Evolutionary conservation across 2,888 invertebrate genomes (phyloP).

Genomic region (Alcis repandata): DNA sequence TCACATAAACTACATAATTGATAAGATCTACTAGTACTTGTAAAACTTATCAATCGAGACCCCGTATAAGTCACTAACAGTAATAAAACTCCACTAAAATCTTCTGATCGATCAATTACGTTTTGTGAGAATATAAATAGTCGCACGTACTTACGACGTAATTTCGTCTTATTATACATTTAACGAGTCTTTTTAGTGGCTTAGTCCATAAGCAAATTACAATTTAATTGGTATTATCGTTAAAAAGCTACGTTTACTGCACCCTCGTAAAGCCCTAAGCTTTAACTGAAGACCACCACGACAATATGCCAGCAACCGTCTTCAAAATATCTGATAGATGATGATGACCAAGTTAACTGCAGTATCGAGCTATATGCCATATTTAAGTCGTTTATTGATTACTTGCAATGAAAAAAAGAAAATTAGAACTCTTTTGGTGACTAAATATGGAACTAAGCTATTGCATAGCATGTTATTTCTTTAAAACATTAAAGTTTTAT

Average conservation of each 20-base stretch:
- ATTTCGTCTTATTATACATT: constrained; percentile 16
- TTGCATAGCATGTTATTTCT: too few relatives aligned
- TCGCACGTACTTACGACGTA: constrained; percentile 23
- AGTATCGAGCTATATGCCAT: not conserved
- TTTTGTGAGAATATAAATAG: constrained; percentile 31
- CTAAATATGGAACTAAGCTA: too few relatives aligned
- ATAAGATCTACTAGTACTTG: too few relatives aligned
- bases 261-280: constrained; percentile 59
- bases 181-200: constrained; percentile 30
- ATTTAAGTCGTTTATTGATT: too few relatives aligned
- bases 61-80: not conserved
- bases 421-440: too few relatives aligned
- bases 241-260: constrained; percentile 68
- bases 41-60: constrained; percentile 1
- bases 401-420: too few relatives aligned
- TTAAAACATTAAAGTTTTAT: too few relatives aligned
- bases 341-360: not conserved
- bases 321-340: not conserved
- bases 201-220: constrained; percentile 45
- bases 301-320: constrained; percentile 45
- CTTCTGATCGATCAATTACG: constrained; percentile 16
- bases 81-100: constrained; percentile 24
- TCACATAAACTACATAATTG: too few relatives aligned
- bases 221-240: constrained; percentile 60
- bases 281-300: constrained; percentile 72